Evolutionary conservation across 2,113 vertebrate genomes (phyloP), one percentile per base, ranked within the genome.

Genomic region (Phasianus colchicus): DNA sequence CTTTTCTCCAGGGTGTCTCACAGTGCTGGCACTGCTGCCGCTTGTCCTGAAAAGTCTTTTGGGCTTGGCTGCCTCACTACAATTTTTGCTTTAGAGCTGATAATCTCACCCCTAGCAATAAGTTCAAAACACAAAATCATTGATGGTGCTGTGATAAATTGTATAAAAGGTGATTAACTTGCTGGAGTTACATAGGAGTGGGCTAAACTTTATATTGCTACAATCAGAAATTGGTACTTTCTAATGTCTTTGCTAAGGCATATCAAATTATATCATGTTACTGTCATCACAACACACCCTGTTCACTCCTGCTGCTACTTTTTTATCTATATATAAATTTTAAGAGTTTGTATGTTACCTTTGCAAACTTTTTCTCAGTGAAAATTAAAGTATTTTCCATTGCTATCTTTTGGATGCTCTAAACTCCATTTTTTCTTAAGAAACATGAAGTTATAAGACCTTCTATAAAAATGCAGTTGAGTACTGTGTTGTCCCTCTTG

Each of bases 81-180:
- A 15, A 2, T 42, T 86, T 71, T 25, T 83, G 29, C 32, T 17
- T 64, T 30, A 30, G 34, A 50, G 5, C 24, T 60, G 38, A n/a
- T 30, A 74, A n/a, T n/a, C 15, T 24, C 22, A 55, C 13, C 1
- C 2, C 25, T 42, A 32, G n/a, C 20, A 7, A 0, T 13, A 76
- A 55, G 30, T 43, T 75, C 40, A 66, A 15, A 34, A 55, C 10
- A 7, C 3, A 11, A 10, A 61, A 13, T 9, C 81, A 69, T 72
- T 71, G 17, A 61, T 76, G n/a, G 29, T n/a, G 16, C 5, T 60
- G 29, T 42, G 20, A 42, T 64, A 76, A 81, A 65, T 36, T 42
- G 20, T 13, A 36, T 47, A 64, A 36, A 42, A 54, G 4, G 3
- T 29, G 54, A 66, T 81, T 54, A 40, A 29, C 30, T 76, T 54